These are phyloP conservation scores for Nephrotoma flavescens DNA, from an alignment of 2,888 invertebrate genomes.

Conservation along the genomic window DNA sequence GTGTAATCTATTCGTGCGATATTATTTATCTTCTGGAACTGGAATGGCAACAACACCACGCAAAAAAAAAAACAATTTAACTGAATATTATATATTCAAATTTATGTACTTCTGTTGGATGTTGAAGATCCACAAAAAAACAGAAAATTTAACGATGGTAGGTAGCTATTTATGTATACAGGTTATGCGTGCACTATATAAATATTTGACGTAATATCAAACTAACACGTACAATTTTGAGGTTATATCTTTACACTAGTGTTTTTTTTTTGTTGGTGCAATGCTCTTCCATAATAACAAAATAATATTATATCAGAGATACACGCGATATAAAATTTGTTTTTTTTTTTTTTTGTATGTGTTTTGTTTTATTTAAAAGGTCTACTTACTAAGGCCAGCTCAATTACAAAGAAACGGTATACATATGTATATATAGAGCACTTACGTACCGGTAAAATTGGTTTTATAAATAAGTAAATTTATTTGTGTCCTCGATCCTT, in stretches of 20 bases:
- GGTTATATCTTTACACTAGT: too few species aligned
- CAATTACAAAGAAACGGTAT: background rate
- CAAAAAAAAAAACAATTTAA: background rate
- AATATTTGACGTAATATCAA: too few species aligned
- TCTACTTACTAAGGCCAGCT: background rate
- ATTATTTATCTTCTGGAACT: background rate
- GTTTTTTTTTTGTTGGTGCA: background rate
- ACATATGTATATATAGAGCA: background rate
- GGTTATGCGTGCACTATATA: background rate
- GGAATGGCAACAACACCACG: background rate
- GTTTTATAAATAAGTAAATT: background rate
- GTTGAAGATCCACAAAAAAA: too few species aligned
- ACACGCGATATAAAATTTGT: background rate
- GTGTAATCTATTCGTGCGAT: background rate
- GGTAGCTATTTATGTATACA: background rate
- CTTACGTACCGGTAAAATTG: background rate
- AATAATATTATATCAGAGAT: background rate
- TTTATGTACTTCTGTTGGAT: too few species aligned
- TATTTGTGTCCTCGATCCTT: background rate
- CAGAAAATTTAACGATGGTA: too few species aligned
- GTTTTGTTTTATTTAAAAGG: background rate
- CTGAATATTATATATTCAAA: too few species aligned
- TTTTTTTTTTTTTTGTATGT: background rate
- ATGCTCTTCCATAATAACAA: background rate
- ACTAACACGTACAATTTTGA: too few species aligned